These are phyloP conservation scores for Nerophis lumbriciformis DNA, from an alignment of 2,113 vertebrate genomes.

Conservation along the genomic window DNA sequence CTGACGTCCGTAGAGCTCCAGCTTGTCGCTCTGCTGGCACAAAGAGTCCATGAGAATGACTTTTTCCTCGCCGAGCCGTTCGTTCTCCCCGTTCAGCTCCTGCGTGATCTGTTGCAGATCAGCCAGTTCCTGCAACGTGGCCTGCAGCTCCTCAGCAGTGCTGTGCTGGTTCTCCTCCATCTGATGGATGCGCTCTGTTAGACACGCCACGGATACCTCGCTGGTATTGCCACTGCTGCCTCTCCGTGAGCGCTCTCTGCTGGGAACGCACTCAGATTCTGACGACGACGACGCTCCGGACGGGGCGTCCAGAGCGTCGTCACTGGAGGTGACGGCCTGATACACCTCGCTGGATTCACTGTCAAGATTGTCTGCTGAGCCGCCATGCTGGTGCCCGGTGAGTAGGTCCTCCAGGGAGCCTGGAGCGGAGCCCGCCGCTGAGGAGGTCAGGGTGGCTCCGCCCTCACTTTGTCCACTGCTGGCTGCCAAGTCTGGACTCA, in stretches of 20 bases:
- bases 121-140: constrained; percentile 87
- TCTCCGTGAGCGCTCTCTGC: constrained; percentile 81
- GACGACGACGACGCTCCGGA: constrained; percentile 84
- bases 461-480: constrained; percentile 80
- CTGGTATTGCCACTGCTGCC: constrained; percentile 84
- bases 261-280: constrained; percentile 83
- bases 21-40: constrained; percentile 90
- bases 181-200: constrained; percentile 92
- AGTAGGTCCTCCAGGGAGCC: constrained; percentile 91
- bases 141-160: constrained; percentile 91
- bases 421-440: constrained; percentile 87
- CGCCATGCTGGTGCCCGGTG: constrained; percentile 84
- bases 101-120: constrained; percentile 94
- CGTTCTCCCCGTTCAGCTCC: constrained; percentile 90
- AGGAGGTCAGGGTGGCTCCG: constrained; percentile 83
- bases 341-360: constrained; percentile 94
- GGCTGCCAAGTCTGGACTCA: constrained; percentile 79
- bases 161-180: constrained; percentile 98
- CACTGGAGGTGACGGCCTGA: constrained; percentile 89
- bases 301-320: constrained; percentile 88
- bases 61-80: constrained; percentile 91
- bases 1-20: constrained; percentile 86
- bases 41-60: constrained; percentile 92
- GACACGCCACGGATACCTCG: constrained; percentile 87
- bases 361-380: constrained; percentile 89